These are phyloP conservation scores for Gallinago undulata DNA, from an alignment of 2,113 vertebrate species.

Conservation along the genomic window DNA sequence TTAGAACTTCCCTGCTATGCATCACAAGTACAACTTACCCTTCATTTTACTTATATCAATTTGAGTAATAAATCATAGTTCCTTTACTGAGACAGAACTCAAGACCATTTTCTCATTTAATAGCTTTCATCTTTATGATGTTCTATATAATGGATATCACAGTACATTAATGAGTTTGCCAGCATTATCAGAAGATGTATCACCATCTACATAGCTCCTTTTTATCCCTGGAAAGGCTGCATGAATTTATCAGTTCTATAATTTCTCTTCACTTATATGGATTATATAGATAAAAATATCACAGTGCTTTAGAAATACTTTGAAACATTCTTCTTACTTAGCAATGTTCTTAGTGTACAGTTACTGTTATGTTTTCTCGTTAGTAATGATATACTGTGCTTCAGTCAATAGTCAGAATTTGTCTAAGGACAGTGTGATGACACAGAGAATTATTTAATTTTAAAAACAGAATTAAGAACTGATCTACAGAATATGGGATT, in stretches of 20 bases:
- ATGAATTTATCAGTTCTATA: slow-evolving; percentile 26
- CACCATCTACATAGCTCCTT: slow-evolving; percentile 15
- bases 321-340: background rate
- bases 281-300: background rate
- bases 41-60: slow-evolving; percentile 44
- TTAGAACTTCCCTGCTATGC: background rate
- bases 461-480: background rate
- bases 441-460: background rate
- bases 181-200: slow-evolving; percentile 47
- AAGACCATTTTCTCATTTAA: slow-evolving; percentile 65
- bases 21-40: slow-evolving; percentile 17
- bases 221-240: background rate
- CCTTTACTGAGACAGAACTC: slow-evolving; percentile 33
- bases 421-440: background rate
- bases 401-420: background rate
- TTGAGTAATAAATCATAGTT: slow-evolving; percentile 54
- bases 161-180: slow-evolving; percentile 60
- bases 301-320: background rate
- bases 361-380: background rate
- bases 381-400: background rate
- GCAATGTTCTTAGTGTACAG: background rate
- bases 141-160: slow-evolving; percentile 58
- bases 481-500: background rate
- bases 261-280: slow-evolving; percentile 19
- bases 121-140: slow-evolving; percentile 52